Conservation (phyloP, 2,797 vertebrate genomes). For the Dendrocincla tyrannina region DNA sequence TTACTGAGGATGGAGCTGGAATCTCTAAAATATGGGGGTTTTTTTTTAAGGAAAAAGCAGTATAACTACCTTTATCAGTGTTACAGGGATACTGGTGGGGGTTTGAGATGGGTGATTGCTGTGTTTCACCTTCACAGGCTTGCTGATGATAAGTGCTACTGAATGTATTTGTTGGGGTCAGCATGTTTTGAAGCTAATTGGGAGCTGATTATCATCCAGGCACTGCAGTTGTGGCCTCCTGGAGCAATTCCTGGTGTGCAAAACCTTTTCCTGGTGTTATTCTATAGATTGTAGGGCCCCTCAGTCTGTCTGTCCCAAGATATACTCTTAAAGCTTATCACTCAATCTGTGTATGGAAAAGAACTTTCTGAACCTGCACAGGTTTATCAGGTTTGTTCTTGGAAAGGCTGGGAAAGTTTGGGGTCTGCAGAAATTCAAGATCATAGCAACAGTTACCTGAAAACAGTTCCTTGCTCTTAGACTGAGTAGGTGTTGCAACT, state of each 20-base stretch:
- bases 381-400: not conserved
- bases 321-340: not conserved
- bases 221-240: not conserved
- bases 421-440: not conserved
- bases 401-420: not conserved
- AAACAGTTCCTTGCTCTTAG: not conserved
- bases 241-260: not conserved
- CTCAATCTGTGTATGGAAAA: fast-evolving
- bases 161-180: not conserved
- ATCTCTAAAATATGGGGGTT: not conserved
- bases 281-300: not conserved
- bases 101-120: slow-evolving; percentile 7
- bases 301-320: not conserved
- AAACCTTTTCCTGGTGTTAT: not conserved
- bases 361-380: not conserved
- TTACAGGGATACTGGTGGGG: not conserved
- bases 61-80: not conserved
- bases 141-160: not conserved
- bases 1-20: not conserved
- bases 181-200: not conserved
- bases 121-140: not conserved
- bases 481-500: not conserved
- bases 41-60: not conserved
- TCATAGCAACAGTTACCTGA: not conserved
- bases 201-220: not conserved